Evolutionary conservation across 1,140 invertebrate genomes (phyloP).

Genomic region (Planococcus citri): DNA sequence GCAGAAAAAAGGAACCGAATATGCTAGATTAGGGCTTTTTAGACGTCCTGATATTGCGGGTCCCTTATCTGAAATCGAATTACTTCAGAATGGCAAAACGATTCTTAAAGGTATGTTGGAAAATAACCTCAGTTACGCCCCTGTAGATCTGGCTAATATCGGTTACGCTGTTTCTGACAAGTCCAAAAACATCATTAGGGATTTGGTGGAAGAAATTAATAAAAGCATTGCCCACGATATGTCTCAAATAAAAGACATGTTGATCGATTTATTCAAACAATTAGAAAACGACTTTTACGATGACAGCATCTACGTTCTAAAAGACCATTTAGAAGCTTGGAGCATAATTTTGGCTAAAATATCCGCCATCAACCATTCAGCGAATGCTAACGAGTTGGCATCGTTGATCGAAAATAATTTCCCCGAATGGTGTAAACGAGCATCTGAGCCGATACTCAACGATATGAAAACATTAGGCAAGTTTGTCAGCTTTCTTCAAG

Average conservation of each 20-base stretch:
- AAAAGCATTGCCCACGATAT: background rate
- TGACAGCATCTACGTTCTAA: background rate
- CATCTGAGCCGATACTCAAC: no score
- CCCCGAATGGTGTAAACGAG: no score
- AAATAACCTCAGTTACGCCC: background rate
- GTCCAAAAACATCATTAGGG: background rate
- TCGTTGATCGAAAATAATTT: background rate
- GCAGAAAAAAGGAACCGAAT: background rate
- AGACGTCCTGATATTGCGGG: background rate
- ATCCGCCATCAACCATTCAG: background rate
- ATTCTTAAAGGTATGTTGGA: background rate
- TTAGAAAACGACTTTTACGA: background rate
- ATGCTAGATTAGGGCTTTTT: background rate
- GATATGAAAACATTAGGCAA: background rate
- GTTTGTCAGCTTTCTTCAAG: background rate
- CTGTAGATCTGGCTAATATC: constrained; percentile 4
- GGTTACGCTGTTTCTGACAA: constrained; percentile 23
- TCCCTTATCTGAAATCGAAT: background rate
- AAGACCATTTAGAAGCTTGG: background rate
- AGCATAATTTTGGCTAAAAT: background rate
- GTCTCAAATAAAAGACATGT: background rate
- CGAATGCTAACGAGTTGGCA: background rate
- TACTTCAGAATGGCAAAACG: constrained; percentile 3
- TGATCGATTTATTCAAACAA: background rate
- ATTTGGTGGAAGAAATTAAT: background rate